These are phyloP conservation scores for Galaxias olidus DNA, from an alignment of 2,797 vertebrate genomes.

Conservation along the genomic window DNA sequence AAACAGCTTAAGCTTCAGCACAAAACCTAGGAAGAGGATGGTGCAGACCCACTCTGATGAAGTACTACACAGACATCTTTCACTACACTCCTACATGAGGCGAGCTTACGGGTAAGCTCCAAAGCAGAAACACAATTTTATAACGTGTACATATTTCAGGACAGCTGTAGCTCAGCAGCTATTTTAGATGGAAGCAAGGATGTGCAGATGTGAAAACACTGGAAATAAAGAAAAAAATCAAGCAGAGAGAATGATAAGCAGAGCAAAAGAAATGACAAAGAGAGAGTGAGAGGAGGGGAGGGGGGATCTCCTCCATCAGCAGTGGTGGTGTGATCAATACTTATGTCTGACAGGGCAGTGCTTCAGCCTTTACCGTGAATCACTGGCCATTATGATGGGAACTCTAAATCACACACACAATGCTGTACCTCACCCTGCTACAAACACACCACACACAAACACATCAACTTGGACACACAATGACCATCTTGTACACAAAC, in stretches of 20 bases:
- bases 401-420: conserved; percentile 50
- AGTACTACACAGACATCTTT: not conserved
- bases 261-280: not conserved
- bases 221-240: not conserved
- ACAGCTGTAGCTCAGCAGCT: too few relatives aligned
- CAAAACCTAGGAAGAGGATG: not conserved
- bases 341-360: conserved; percentile 61
- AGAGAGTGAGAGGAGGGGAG: not conserved
- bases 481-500: not conserved
- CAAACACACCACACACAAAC: not conserved
- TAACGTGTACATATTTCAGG: not conserved
- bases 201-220: not conserved
- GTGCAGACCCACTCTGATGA: not conserved
- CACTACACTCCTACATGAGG: not conserved
- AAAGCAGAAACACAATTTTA: not conserved
- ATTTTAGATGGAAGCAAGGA: too few relatives aligned
- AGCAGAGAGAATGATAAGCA: not conserved
- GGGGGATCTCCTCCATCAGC: conserved; percentile 63
- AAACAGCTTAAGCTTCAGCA: not conserved
- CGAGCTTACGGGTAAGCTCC: not conserved
- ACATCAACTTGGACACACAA: not conserved
- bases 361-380: conserved; percentile 70
- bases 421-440: not conserved
- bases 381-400: conserved; percentile 67
- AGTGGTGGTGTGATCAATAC: conserved; percentile 69